Conservation (phyloP, 2,797 vertebrate genomes). For the Picus viridis region DNA sequence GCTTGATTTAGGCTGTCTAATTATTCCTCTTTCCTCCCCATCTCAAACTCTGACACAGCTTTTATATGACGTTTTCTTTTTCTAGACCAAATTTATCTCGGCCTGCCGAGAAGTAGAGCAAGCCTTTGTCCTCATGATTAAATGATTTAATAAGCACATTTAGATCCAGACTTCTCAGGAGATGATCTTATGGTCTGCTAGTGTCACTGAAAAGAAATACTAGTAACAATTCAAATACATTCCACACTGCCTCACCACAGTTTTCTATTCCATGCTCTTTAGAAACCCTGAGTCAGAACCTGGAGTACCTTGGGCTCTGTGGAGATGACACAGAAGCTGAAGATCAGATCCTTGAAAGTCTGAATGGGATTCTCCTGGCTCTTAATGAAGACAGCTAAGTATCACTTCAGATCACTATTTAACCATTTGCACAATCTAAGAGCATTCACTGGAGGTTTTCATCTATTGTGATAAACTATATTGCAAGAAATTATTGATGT, state of each 20-base stretch:
- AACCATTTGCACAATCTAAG: not conserved
- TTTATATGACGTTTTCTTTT: not conserved
- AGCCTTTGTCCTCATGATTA: not conserved
- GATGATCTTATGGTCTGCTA: not conserved
- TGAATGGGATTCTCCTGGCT: constrained; percentile 71
- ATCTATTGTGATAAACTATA: not conserved
- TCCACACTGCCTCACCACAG: not conserved
- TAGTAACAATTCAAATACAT: not conserved
- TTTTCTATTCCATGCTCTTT: not conserved
- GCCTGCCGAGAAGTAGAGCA: not conserved
- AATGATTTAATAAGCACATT: not conserved
- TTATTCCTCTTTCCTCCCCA: not conserved
- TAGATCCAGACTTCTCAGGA: not conserved
- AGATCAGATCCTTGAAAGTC: constrained; percentile 60
- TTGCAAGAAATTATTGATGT: not conserved
- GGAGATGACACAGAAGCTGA: constrained; percentile 46
- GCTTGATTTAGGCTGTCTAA: not conserved
- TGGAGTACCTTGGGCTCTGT: constrained; percentile 61
- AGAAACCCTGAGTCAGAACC: constrained; percentile 69
- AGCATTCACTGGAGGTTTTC: not conserved
- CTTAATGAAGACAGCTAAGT: constrained; percentile 78
- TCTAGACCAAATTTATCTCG: not conserved
- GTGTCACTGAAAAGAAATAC: not conserved
- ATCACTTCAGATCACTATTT: not conserved
- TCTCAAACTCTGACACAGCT: not conserved